Base-by-base conservation (phyloP, 2,797 vertebrate species). In the Gymnoscopelus braueri region DNA sequence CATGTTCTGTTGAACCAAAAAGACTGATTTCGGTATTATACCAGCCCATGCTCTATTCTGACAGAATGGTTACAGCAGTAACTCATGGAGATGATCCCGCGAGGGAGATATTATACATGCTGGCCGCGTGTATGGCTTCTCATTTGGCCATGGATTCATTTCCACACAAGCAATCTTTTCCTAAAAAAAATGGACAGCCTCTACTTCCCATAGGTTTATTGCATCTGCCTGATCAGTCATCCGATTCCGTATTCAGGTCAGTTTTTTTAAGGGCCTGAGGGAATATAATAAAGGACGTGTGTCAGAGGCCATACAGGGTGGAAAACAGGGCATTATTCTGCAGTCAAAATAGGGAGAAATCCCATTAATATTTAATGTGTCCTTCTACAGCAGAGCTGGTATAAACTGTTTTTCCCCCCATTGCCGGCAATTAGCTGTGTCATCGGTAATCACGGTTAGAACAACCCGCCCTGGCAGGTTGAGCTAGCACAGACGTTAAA, bases 201-300 rank as follows among this genome's bases (percentile, higher is more conserved):
- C 54, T 50, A 69, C 52, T 64, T 47, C 53, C 56, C 56, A 7
- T 48, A 60, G 60, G 66, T 85, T 82, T 85, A 73, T 73, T 69
- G 61, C 69, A 67, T 44, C 60, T 84, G 68, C 72, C 50, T 50
- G 77, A 70, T 75, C 77, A 73, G 63, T 64, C 59, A 32, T 69
- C 56, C 49, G 62, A 63, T 66, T 80, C 71, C 60, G 70, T 66
- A 86, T 83, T 85, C 87, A 83, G 72, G 77, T 77, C 84, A 69
- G 66, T 76, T 75, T 72, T 79, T 72, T 74, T 69, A 72, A 77
- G 70, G 48, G 71, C 82, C 78, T 62, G 66, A 57, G 74, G 81
- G 82, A 63, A 73, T 82, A 82, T 82, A 85, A 90, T 84, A 87
- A 85, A 82, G 80, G 62, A 77, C 3, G 9, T 78, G 9, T 78